Conservation (phyloP, 2,113 vertebrate species). For the Mungos mungo region DNA sequence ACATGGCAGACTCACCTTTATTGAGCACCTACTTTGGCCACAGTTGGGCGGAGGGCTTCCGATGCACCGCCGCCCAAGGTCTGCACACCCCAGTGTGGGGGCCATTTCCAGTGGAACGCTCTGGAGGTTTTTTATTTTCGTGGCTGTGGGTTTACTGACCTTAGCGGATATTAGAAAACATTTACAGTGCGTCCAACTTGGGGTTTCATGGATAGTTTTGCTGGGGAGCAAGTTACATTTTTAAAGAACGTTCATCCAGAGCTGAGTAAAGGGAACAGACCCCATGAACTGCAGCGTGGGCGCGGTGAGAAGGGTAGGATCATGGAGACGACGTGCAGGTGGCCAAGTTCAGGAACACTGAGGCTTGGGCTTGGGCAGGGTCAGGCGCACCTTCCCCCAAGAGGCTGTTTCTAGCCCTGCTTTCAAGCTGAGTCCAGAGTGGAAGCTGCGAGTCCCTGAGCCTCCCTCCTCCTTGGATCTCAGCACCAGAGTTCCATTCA, state of each 20-base stretch:
- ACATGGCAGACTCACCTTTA: neutral
- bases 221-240: neutral
- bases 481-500: accelerated
- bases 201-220: neutral
- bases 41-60: neutral
- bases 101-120: neutral
- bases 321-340: accelerated
- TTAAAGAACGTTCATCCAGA: neutral
- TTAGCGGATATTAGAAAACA: neutral
- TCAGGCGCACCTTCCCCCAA: accelerated
- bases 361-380: neutral
- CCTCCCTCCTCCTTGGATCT: neutral
- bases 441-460: accelerated
- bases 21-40: neutral
- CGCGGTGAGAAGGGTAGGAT: neutral
- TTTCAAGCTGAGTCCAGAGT: neutral
- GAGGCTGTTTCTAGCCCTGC: neutral
- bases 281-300: neutral
- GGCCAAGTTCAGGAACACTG: neutral
- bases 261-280: neutral
- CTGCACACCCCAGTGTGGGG: neutral
- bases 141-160: neutral
- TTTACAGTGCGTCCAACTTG: neutral
- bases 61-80: accelerated
- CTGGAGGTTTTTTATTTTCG: neutral